Conservation (phyloP, 2,113 vertebrate species). For the Pelecanoides urinatrix region DNA sequence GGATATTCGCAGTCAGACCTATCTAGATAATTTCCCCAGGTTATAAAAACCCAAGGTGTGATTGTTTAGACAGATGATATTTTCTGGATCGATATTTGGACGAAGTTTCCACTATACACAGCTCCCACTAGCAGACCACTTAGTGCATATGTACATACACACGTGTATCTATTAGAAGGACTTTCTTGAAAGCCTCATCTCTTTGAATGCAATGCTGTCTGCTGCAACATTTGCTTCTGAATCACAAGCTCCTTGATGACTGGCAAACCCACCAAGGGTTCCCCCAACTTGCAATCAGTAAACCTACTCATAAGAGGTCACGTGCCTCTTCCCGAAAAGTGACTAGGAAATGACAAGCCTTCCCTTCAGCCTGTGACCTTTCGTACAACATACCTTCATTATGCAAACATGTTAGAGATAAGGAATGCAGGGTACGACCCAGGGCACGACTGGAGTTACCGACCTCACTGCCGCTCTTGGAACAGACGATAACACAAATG, state of each 20-base stretch:
- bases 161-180: not conserved
- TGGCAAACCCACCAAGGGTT: not conserved
- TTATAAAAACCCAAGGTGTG: not conserved
- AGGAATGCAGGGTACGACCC: not conserved
- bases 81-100: not conserved
- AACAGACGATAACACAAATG: rapidly evolving
- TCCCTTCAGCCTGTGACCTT: not conserved
- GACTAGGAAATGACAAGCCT: not conserved
- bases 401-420: not conserved
- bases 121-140: not conserved
- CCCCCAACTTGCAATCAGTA: not conserved
- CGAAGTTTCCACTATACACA: not conserved
- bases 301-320: not conserved
- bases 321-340: not conserved
- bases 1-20: not conserved
- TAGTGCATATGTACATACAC: not conserved
- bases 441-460: not conserved
- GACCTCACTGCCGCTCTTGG: not conserved
- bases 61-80: not conserved
- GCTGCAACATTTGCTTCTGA: not conserved
- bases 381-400: not conserved
- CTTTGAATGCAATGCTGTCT: not conserved
- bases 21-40: not conserved
- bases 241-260: not conserved
- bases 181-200: not conserved